Percentiles rank a stretch among this genome's conserved stretches.
phyloP scores from a whole-genome alignment of 1,140 invertebrate genomes.

The Drosophila prosaltans region DNA sequence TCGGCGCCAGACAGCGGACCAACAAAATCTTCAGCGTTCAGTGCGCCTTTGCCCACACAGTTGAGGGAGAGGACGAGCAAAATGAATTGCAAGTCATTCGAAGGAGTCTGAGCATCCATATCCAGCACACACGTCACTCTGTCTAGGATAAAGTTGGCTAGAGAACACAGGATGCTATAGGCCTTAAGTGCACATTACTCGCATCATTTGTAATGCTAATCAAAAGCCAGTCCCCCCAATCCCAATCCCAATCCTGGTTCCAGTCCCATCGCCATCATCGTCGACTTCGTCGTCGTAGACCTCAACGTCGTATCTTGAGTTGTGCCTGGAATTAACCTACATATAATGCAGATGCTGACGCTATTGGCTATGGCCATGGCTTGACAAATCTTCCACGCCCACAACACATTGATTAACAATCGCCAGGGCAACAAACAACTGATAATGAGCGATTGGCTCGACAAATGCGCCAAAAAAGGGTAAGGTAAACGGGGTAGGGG shows the following conservation, averaged over 20 bases:
- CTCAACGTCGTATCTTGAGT: slow-evolving; percentile 64
- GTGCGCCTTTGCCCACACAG: slow-evolving; percentile 51
- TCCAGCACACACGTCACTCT: slow-evolving; percentile 81
- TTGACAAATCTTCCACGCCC: slow-evolving; percentile 78
- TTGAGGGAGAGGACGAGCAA: slow-evolving; percentile 52
- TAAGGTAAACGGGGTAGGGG: not conserved
- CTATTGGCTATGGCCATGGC: slow-evolving; percentile 24
- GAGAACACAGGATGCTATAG: slow-evolving; percentile 29
- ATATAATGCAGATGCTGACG: slow-evolving; percentile 71
- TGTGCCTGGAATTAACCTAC: slow-evolving; percentile 78
- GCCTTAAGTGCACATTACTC: slow-evolving; percentile 79
- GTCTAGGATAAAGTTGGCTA: slow-evolving; percentile 71
- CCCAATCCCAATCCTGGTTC: slow-evolving; percentile 23
- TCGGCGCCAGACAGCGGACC: slow-evolving; percentile 42
- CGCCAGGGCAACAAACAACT: slow-evolving; percentile 74
- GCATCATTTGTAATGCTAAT: slow-evolving; percentile 81
- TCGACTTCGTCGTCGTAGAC: slow-evolving; percentile 15
- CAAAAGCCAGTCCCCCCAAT: slow-evolving; percentile 42
- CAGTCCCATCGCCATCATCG: not conserved
- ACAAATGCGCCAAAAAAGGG: slow-evolving; percentile 51
- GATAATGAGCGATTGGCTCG: slow-evolving; percentile 75
- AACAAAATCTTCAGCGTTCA: slow-evolving; percentile 29
- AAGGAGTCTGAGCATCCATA: slow-evolving; percentile 52
- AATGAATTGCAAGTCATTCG: slow-evolving; percentile 80
- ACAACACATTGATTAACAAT: slow-evolving; percentile 74